Evolutionary conservation across 1,140 invertebrate genomes (phyloP).

Genomic region (Vollenhovia emeryi): DNA sequence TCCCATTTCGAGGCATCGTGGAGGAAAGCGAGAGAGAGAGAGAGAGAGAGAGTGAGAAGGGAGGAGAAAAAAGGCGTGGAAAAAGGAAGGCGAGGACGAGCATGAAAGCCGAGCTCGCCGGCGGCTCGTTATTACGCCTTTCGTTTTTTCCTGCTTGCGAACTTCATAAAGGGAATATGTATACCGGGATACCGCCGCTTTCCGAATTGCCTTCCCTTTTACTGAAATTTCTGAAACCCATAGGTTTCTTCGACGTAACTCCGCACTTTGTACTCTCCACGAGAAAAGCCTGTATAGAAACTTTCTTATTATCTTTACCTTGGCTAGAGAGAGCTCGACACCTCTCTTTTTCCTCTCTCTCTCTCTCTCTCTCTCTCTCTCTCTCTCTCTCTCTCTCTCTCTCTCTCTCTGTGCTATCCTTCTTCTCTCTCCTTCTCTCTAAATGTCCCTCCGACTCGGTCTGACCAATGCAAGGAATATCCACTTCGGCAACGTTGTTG

Average conservation of each 20-base stretch:
- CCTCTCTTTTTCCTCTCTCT: not conserved
- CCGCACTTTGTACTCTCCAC: not conserved
- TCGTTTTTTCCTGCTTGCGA: conserved; percentile 35
- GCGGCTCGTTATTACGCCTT: conserved; percentile 43
- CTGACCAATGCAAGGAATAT: conserved; percentile 65
- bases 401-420: not conserved
- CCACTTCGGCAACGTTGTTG: conserved; percentile 57
- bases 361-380: not conserved
- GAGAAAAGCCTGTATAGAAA: not conserved
- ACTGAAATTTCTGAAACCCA: conserved; percentile 35
- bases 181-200: conserved; percentile 24
- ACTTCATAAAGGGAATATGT: conserved; percentile 55
- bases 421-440: not conserved
- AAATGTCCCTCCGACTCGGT: conserved; percentile 24
- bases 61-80: not conserved
- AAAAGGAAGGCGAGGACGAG: conserved; percentile 39
- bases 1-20: conserved; percentile 5
- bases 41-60: not conserved
- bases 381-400: not conserved
- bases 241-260: conserved; percentile 21
- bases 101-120: conserved; percentile 42
- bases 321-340: not conserved
- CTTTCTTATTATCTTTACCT: conserved; percentile 47
- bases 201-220: conserved; percentile 26
- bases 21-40: not conserved